These are phyloP conservation scores for Betta splendens DNA, from an alignment of 2,797 vertebrate genomes.

Conservation along the genomic window DNA sequence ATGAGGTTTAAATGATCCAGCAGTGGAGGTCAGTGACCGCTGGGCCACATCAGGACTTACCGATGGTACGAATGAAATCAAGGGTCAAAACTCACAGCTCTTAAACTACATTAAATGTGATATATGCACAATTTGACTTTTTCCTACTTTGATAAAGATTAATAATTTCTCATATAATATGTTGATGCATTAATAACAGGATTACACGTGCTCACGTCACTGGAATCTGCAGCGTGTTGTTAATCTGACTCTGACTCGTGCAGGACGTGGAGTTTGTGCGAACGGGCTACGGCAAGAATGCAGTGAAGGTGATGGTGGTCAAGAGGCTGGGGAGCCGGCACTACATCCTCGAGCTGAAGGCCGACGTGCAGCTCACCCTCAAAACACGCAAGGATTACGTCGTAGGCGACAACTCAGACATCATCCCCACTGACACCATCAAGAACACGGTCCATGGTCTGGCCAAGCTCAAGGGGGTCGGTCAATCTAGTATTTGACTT, in stretches of 20 bases:
- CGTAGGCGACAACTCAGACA: constrained; percentile 87
- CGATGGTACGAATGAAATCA: background rate
- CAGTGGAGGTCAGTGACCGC: constrained; percentile 31
- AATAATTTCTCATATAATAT: too few species aligned
- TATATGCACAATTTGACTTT: background rate
- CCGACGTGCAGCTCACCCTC: constrained; percentile 89
- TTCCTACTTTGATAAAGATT: too few species aligned
- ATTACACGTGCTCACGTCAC: too few species aligned
- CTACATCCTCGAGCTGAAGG: constrained; percentile 86
- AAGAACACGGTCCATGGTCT: constrained; percentile 94
- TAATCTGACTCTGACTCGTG: constrained; percentile 34
- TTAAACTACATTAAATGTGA: background rate
- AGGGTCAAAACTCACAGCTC: background rate
- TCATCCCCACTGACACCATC: constrained; percentile 97
- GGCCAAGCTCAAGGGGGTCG: constrained; percentile 92
- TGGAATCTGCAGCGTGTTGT: background rate
- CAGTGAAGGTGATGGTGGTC: constrained; percentile 88
- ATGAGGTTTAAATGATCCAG: background rate
- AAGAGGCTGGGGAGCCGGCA: constrained; percentile 83
- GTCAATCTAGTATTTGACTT: too few species aligned
- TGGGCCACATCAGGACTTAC: background rate
- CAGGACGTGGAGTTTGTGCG: constrained; percentile 90
- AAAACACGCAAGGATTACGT: constrained; percentile 88
- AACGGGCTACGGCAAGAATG: constrained; percentile 94
- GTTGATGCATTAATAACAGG: too few species aligned